A percentile compares a stretch with the other conserved stretches of the same genome.
These are phyloP conservation scores for Oreohelix idahoensis DNA, from an alignment of 1,140 invertebrate genomes.

Conservation along the genomic window DNA sequence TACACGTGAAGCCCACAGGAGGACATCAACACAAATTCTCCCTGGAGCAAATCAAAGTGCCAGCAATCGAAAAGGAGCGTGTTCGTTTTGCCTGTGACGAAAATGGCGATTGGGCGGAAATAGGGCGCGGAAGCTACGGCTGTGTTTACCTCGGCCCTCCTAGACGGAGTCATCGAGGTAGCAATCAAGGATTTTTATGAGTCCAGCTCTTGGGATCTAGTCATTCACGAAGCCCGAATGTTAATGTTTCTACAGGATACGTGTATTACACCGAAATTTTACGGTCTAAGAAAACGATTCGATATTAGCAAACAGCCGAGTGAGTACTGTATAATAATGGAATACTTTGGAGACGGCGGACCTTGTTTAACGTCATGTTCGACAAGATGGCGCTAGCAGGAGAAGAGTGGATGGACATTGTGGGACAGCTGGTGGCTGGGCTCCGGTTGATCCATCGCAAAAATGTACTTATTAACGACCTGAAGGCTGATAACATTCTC, in stretches of 20 bases:
- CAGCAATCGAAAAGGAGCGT: conserved; percentile 37
- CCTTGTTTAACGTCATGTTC: conserved; percentile 43
- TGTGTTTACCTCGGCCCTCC: conserved; percentile 47
- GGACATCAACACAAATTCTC: conserved; percentile 26
- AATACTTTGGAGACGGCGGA: conserved; percentile 45
- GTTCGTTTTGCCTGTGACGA: conserved; percentile 39
- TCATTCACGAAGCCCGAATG: conserved; percentile 48
- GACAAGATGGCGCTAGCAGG: conserved; percentile 36
- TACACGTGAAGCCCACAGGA: neutral
- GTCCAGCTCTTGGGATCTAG: conserved; percentile 39
- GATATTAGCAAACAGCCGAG: conserved; percentile 22
- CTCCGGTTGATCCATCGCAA: conserved; percentile 42
- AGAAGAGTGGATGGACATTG: conserved; percentile 43
- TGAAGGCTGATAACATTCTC: conserved; percentile 48
- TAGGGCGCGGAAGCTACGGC: conserved; percentile 48
- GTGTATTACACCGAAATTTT: conserved; percentile 43
- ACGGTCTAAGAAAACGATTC: conserved; percentile 41
- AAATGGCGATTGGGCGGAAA: conserved; percentile 44
- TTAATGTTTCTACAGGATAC: conserved; percentile 46
- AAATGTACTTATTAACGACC: conserved; percentile 45
- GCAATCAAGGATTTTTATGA: conserved; percentile 47
- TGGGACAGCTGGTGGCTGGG: conserved; percentile 43
- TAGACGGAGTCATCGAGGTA: conserved; percentile 40
- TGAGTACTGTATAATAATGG: conserved; percentile 46
- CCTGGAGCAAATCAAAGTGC: conserved; percentile 44